Base-by-base conservation (phyloP, 1,140 invertebrate species). In the Contarinia nasturtii region DNA sequence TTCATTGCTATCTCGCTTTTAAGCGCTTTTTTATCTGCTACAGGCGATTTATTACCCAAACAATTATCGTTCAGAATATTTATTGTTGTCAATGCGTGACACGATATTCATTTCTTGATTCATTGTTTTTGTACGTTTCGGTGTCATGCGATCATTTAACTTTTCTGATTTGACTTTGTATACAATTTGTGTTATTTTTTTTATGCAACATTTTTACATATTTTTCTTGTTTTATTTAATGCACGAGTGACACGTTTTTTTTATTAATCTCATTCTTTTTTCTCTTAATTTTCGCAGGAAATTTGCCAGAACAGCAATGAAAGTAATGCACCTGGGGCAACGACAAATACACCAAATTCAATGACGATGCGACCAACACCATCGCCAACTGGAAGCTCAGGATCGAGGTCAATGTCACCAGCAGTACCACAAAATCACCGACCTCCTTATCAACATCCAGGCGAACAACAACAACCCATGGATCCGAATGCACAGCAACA, bases 401-500 rank as follows among this genome's bases (percentile, higher is more conserved):
- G 88, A 63, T 92, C 88, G 56, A 77, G 88, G 67, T 93, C 88
- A 64, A 91, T 92, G 83, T 93, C 89, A 65, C 89, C 89, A 60
- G 88, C 88, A 69, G 86, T 92, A 63, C 59, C 57, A 55, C 59
- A 59, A 53, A 59, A 61, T 17, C 42, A 44, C 14, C 42, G 18
- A 19, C 42, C 12, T 8, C 42, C 14, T 15, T 14, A 19, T 49
- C 59, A 60, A 36, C 22, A 15, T 37, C 27, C 5, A 47, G 57
- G 45, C 61, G 63, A 44, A 58, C 64, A 20, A 58, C 63, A 33
- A 54, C 60, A 68, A 74, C 51, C 75, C 75, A 58, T 69, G 73
- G 60, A 68, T 67, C 36, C 66, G 38, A 62, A 54, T 48, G 63
- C 62, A 34, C 59, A 27, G 27, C 27, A 27, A 27, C 27, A 27